Base-by-base conservation (phyloP, 2,888 invertebrate genomes). In the Acronicta psi region DNA sequence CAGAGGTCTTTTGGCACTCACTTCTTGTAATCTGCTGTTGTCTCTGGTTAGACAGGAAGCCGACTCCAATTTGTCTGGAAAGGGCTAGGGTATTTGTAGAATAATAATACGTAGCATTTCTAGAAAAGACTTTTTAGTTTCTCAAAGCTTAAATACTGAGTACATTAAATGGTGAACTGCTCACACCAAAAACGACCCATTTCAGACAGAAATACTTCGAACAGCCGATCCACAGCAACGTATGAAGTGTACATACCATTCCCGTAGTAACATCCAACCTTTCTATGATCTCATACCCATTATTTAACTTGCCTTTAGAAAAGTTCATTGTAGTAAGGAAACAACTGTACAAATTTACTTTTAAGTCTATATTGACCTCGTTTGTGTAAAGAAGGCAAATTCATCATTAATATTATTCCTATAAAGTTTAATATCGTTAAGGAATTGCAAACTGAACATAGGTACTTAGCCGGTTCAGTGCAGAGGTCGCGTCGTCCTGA, bases 401-500 rank as follows among this genome's bases (percentile, higher is more conserved):
- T 79, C 67, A 76, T 59, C 71, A 75, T 73, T 88, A 84, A 76
- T 54, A 45, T 57, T 41, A 52, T 59, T 63, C 31, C 31, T 70
- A 79, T 85, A 86, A 83, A 77, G 83, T 73, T 54, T 62, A 84
- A 62, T 80, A 72, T 87, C 70, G 82, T 52, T 59, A 73, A 77
- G 51, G 71, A 54, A 67, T 59, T 63, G 51, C 65, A 58, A 73
- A 66, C 63, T 60, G 73, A 76, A 66, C 59, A 77, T 80, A 77
- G 68, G 77, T 80, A 77, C 79, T 79, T 77, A 82, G 84, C 74
- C 75, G 71, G 77, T 78, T 75, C 79, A 67, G 80, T 77, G 79
- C 80, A 83, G 85, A 90, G 90, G 88, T 87, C 91, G 83, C 56
- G 53, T 66, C 83, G 91, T 88, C 89, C 92, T 86, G 84, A 84